phyloP scores from a whole-genome alignment of 2,888 invertebrate species.

The Amphipyra berbera region DNA sequence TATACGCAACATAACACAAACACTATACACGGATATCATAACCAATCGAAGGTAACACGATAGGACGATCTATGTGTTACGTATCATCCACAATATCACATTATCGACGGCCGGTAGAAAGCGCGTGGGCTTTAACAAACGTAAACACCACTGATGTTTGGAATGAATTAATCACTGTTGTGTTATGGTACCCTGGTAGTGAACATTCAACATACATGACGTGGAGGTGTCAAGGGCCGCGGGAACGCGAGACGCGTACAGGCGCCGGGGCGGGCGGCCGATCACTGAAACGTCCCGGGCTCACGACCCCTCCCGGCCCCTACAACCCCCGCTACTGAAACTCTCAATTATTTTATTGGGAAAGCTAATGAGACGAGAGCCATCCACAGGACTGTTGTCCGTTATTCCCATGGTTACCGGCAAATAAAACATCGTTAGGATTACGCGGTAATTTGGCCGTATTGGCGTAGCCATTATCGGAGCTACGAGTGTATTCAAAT shows the following conservation, averaged over 20 bases:
- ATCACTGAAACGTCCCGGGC: conserved; percentile 81
- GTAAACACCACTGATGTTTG: conserved; percentile 69
- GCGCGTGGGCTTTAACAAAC: conserved; percentile 38
- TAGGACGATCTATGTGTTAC: conserved; percentile 45
- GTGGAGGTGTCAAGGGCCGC: conserved; percentile 57
- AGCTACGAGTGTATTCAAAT: conserved; percentile 30
- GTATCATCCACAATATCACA: conserved; percentile 48
- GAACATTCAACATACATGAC: conserved; percentile 63
- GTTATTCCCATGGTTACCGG: conserved; percentile 70
- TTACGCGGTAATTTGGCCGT: conserved; percentile 35
- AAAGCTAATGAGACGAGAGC: conserved; percentile 88
- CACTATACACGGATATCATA: conserved; percentile 64
- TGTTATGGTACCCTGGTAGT: conserved; percentile 68
- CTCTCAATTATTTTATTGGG: conserved; percentile 89
- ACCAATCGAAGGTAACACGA: conserved; percentile 60
- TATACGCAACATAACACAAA: conserved; percentile 55
- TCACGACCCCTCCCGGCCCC: conserved; percentile 66
- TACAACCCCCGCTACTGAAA: conserved; percentile 76
- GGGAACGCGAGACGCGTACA: conserved; percentile 72
- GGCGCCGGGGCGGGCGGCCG: conserved; percentile 83
- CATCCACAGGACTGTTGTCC: conserved; percentile 74
- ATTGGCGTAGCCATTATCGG: conserved; percentile 22
- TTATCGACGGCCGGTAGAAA: conserved; percentile 7
- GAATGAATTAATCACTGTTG: conserved; percentile 63
- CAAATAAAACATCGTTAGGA: conserved; percentile 59